Conservation (phyloP, 2,113 vertebrate genomes). For the Sylvietta virens region DNA sequence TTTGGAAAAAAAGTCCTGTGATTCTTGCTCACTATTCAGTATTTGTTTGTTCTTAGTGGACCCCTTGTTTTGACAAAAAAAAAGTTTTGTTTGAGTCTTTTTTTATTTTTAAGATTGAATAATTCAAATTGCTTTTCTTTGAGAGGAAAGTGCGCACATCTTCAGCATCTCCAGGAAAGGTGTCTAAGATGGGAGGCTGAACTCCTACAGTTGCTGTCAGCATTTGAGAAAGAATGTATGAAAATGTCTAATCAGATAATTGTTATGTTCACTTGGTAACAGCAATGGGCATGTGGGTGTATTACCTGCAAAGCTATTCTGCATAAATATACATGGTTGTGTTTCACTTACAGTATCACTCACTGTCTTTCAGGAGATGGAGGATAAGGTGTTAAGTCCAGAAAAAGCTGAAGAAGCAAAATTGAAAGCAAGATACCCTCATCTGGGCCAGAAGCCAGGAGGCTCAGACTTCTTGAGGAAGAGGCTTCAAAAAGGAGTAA, state of each 20-base stretch:
- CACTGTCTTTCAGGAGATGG: slow-evolving; percentile 81
- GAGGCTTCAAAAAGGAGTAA: slow-evolving; percentile 95
- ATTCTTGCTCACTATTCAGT: not conserved
- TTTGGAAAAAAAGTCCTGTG: not conserved
- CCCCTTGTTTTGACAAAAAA: not conserved
- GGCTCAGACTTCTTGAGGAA: slow-evolving; percentile 97
- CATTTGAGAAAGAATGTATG: not conserved
- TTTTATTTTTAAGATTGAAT: not conserved
- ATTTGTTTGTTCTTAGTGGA: not conserved
- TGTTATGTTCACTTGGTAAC: not conserved
- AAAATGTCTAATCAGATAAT: not conserved
- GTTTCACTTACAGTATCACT: not conserved
- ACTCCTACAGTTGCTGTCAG: not conserved
- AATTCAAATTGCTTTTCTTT: not conserved
- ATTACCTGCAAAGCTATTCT: not conserved
- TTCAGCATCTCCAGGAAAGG: not conserved
- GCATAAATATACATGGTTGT: not conserved
- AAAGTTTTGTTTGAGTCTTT: not conserved
- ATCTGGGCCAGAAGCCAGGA: slow-evolving; percentile 91
- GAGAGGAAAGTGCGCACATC: not conserved
- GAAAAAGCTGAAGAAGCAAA: slow-evolving; percentile 97
- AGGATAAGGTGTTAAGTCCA: slow-evolving; percentile 89
- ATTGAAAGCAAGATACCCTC: slow-evolving; percentile 93
- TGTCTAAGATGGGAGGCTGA: not conserved
- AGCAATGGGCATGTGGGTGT: not conserved